Base-by-base conservation (phyloP, 2,113 vertebrate species). In the Cariama cristata region DNA sequence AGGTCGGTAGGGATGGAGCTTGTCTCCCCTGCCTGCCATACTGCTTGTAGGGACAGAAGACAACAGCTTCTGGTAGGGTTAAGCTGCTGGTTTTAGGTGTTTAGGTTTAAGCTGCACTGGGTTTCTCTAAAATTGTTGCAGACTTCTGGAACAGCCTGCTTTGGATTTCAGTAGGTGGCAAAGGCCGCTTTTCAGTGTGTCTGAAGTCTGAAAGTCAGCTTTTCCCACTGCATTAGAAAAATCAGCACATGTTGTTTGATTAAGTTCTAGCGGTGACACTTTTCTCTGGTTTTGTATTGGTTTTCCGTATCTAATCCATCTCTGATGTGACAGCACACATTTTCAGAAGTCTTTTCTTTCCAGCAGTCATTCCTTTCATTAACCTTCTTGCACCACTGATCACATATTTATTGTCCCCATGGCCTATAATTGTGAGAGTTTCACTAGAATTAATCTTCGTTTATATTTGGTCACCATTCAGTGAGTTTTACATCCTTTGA, bases 321-420 rank as follows among this genome's bases (percentile, higher is more conserved):
- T 53, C 92, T 58, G 75, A 93, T 63, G 91, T 88, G 96, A 97
- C 94, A 97, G 86, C 96, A 73, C 80, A 8, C 26, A 67, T 72
- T 92, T 81, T 93, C 63, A 88, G 64, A 38, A 88, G 72, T 18
- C 69, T 80, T 81, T 38, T 52, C 72, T 14, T 85, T 75, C 76
- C 91, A 96, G 80, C 88, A 94, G 93, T 72, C 86, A 60, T 93
- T 96, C 90, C 93, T 90, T 95, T 97, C 97, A 96, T 97, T 97
- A 97, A 97, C 97, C 96, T 97, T 97, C 97, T 97, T 98, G 98
- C 98, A 88, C 98, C 97, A 94, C 58, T 98, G 98, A 98, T 98
- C 98, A 98, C 97, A 98, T 93, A 86, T 83, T 97, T 94, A 55
- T 95, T 95, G 96, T 75, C 88, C 92, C 86, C 82, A 4, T 52